Conservation (phyloP, 1,140 invertebrate species). For the Drosophila nigrodunni region DNA sequence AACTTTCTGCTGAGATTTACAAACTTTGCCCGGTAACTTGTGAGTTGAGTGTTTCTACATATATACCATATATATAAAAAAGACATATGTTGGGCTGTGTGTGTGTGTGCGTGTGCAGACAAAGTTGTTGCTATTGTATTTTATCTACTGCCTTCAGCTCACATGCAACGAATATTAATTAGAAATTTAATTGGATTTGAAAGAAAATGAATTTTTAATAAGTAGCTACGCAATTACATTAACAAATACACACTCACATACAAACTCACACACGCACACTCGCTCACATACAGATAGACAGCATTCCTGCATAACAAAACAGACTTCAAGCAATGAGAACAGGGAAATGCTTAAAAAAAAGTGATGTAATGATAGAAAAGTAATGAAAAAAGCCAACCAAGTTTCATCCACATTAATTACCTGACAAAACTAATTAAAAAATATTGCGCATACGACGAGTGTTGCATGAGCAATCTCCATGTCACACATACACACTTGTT, state of each 20-base stretch:
- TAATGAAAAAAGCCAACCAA: conserved; percentile 10
- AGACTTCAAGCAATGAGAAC: conserved; percentile 14
- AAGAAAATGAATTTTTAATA: conserved; percentile 78
- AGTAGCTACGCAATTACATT: conserved; percentile 58
- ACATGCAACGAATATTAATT: conserved; percentile 68
- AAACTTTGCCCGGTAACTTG: conserved; percentile 25
- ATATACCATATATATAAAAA: too few species aligned
- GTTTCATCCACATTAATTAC: conserved; percentile 49
- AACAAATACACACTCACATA: conserved; percentile 36
- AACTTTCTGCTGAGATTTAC: conserved; percentile 6
- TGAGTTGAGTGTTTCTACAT: neutral
- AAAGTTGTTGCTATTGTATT: conserved; percentile 41
- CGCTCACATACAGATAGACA: conserved; percentile 6
- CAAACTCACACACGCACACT: conserved; percentile 1
- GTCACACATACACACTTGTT: neutral
- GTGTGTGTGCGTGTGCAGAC: conserved; percentile 21
- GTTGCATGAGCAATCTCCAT: conserved; percentile 4
- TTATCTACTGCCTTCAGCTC: conserved; percentile 36
- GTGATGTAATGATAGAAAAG: neutral
- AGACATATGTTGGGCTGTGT: neutral
- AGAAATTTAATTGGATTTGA: conserved; percentile 79
- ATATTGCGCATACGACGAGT: conserved; percentile 39
- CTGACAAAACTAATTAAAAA: conserved; percentile 43
- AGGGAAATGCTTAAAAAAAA: conserved; percentile 5
- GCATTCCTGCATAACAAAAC: conserved; percentile 51